These are phyloP conservation scores for Nothura maculosa DNA, from an alignment of 2,797 vertebrate genomes.

Conservation along the genomic window DNA sequence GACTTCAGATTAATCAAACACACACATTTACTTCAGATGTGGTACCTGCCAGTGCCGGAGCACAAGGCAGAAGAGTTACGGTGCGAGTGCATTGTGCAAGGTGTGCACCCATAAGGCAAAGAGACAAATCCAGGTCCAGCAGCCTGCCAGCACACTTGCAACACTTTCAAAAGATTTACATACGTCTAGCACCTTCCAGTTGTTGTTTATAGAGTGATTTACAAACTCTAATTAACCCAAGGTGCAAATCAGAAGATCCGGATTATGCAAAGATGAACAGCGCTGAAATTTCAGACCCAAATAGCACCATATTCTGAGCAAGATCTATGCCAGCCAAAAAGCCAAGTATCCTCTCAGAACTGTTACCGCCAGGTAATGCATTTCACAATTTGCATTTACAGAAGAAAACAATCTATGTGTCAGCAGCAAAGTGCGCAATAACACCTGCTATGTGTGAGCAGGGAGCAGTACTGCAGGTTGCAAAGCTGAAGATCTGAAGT, in stretches of 20 bases:
- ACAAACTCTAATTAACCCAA: neutral
- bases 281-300: neutral
- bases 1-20: neutral
- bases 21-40: accelerated
- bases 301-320: too few species aligned
- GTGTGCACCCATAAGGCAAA: neutral
- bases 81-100: neutral
- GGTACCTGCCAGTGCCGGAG: neutral
- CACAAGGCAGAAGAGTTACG: neutral
- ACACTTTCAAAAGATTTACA: neutral
- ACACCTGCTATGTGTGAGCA: neutral
- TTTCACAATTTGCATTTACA: accelerated
- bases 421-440: neutral
- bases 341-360: neutral
- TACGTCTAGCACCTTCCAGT: too few species aligned
- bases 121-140: neutral
- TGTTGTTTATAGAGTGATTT: neutral
- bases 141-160: neutral
- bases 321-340: neutral
- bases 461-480: neutral
- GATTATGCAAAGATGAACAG: neutral
- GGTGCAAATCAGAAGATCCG: neutral
- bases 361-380: neutral
- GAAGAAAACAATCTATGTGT: accelerated
- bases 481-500: neutral